phyloP scores from a whole-genome alignment of 2,113 vertebrate genomes.

The Okapia johnstoni region DNA sequence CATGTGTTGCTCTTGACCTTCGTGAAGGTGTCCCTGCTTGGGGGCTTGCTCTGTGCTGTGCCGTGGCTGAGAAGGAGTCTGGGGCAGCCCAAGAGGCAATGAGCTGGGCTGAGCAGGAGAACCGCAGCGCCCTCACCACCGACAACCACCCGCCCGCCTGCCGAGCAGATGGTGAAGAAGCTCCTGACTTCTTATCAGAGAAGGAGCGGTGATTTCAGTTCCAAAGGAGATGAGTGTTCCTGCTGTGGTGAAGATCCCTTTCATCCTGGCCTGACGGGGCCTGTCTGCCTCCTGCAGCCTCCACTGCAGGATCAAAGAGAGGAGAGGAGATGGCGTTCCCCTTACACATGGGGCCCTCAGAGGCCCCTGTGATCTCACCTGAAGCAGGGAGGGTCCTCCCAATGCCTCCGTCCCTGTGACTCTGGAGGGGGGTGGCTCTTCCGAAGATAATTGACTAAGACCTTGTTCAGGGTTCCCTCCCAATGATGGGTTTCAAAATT shows the following conservation, averaged over 20 bases:
- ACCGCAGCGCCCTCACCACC: fast-evolving
- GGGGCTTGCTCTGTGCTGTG: not conserved
- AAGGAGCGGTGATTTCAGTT: fast-evolving
- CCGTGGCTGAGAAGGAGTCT: not conserved
- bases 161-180: fast-evolving
- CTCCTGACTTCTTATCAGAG: not conserved
- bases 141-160: fast-evolving
- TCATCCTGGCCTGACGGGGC: not conserved
- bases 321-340: not conserved
- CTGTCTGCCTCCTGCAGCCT: not conserved
- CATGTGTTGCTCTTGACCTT: not conserved
- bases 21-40: not conserved
- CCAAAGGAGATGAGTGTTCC: not conserved
- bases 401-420: not conserved
- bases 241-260: not conserved
- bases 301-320: not conserved
- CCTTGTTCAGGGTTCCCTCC: not conserved
- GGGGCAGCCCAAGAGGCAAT: fast-evolving
- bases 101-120: not conserved
- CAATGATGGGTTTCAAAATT: not conserved
- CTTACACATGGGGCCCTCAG: fast-evolving
- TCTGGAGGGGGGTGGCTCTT: not conserved
- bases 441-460: not conserved
- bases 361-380: not conserved
- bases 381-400: not conserved